Base-by-base conservation (phyloP, 2,888 invertebrate species). In the Arctia plantaginis region DNA sequence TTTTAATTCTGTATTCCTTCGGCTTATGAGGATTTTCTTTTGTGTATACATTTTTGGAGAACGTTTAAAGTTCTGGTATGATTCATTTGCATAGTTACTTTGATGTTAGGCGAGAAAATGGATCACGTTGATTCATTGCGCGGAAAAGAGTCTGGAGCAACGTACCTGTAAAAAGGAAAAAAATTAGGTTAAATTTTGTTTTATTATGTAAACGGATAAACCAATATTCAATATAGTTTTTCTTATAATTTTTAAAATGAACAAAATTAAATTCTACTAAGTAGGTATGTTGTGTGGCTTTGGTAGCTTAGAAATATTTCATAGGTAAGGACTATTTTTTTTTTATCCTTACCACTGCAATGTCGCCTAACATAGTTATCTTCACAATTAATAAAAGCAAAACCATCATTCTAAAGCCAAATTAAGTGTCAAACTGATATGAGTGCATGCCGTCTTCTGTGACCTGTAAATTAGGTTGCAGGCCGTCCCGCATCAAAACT, bases 151-250 rank as follows among this genome's bases (percentile, higher is more conserved):
- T n/a, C 35, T 41, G 69, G 69, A 66, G 47, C 27, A 73, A 71
- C 67, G 68, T 83, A 83, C 82, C 82, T 83, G 80, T 30, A 77
- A 84, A 78, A 72, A 79, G 15, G 66, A 69, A 68, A 76, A 75
- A 41, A 2, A 51, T 55, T 27, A 23, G 35, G n/a, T 73, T 47
- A 73, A 27, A 72, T 64, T 35, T 55, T n/a, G n/a, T 69, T 69
- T 35, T 35, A 69, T 55, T 69, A 15, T 69, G n/a, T 51, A 33
- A 44, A 69, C 33, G 35, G 18, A 30, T 27, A 18, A 62, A 15
- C 18, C 27, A 59, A 59, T 59, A 59, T 13, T 51, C 51, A 51
- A 55, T 23, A 51, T 12, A 10, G 51, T 55, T 55, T 55, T 55
- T 55, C n/a, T 55, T 2, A 55, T 41, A 55, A 55, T 3, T 15